Evolutionary conservation across 2,113 vertebrate species (phyloP).

Genomic region (Edolisoma coerulescens): DNA sequence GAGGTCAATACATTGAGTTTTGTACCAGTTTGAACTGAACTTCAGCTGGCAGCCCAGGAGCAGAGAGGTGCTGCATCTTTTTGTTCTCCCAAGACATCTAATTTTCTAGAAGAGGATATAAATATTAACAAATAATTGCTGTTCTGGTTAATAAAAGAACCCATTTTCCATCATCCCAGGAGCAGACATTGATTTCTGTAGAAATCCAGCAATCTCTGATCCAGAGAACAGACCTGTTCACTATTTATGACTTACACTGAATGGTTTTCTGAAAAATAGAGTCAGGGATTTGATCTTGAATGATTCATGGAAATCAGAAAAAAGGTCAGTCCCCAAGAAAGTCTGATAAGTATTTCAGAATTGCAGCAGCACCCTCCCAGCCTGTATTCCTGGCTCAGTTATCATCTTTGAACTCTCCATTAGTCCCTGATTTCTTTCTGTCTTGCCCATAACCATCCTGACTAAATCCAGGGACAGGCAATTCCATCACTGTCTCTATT

Average conservation of each 20-base stretch:
- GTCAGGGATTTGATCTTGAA: background rate
- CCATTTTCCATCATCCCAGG: background rate
- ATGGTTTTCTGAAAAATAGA: background rate
- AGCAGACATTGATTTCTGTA: background rate
- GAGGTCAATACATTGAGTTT: background rate
- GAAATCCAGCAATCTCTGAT: background rate
- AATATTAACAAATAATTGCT: conserved; percentile 2
- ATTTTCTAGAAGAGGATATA: background rate
- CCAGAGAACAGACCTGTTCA: background rate
- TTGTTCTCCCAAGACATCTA: background rate
- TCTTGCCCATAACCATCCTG: background rate
- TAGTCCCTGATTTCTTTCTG: background rate
- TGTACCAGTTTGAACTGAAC: background rate
- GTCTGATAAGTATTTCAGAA: background rate
- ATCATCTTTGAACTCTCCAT: background rate
- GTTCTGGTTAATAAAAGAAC: conserved; percentile 2
- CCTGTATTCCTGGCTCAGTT: background rate
- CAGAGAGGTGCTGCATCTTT: background rate
- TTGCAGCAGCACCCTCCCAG: background rate
- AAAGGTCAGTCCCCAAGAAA: background rate
- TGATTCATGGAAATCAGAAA: conserved; percentile 22
- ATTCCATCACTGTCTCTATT: conserved; percentile 4
- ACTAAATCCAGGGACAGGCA: background rate
- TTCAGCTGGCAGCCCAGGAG: background rate
- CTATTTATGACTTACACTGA: background rate